Conservation (phyloP, 2,113 vertebrate genomes). For the Ursus arctos region DNA sequence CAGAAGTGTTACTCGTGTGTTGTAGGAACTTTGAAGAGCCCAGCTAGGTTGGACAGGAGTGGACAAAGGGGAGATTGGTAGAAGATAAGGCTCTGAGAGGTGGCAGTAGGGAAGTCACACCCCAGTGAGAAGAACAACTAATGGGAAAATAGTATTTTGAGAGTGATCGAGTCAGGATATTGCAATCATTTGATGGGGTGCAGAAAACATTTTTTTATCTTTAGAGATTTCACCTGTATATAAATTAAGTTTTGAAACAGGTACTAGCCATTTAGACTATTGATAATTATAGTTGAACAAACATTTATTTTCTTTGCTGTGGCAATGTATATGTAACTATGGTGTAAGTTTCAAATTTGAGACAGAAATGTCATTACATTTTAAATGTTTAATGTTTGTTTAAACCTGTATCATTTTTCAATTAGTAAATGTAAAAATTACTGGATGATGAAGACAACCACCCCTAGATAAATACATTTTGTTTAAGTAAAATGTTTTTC, state of each 20-base stretch:
- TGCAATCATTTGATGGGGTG: not conserved
- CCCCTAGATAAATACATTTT: not conserved
- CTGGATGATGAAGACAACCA: not conserved
- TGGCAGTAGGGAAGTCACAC: too few species aligned
- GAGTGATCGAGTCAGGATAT: not conserved
- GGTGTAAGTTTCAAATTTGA: slow-evolving; percentile 3
- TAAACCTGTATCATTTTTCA: slow-evolving; percentile 25
- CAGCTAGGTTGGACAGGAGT: not conserved
- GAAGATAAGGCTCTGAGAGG: not conserved
- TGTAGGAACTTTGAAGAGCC: not conserved
- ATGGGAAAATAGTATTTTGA: not conserved
- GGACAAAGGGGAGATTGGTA: not conserved
- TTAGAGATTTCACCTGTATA: not conserved
- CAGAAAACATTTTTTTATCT: not conserved
- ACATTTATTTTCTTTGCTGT: not conserved
- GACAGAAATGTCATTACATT: not conserved
- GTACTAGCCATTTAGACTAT: not conserved
- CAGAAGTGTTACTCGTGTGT: not conserved
- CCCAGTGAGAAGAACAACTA: not conserved
- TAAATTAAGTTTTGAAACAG: not conserved
- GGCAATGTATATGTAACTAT: not conserved
- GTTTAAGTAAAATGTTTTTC: not conserved
- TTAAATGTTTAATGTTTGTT: not conserved
- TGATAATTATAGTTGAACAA: not conserved
- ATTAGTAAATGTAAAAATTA: not conserved